Percentiles rank a stretch among this genome's conserved stretches.
Conservation (phyloP, 1,140 invertebrate species). For the Magallana gigas region DNA sequence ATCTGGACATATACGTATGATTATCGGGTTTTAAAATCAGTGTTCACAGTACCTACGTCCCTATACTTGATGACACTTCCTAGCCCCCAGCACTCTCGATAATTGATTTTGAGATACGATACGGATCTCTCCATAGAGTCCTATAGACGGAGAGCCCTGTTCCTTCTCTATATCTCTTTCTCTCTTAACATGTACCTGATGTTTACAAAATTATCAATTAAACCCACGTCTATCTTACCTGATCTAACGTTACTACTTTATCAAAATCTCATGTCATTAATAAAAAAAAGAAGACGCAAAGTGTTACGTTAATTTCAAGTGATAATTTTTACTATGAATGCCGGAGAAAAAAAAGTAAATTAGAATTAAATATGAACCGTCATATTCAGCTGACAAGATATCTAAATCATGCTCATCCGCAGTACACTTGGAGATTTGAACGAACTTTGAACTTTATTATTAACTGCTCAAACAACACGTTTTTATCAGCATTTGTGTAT, state of each 20-base stretch:
- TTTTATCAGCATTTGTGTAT: neutral
- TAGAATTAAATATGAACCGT: constrained; percentile 28
- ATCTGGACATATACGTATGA: neutral
- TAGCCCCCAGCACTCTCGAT: neutral
- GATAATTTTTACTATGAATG: neutral
- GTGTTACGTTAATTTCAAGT: constrained; percentile 19
- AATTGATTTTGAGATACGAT: constrained; percentile 17
- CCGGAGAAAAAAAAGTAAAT: neutral
- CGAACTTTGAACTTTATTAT: neutral
- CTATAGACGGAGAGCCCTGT: neutral
- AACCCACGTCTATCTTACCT: neutral
- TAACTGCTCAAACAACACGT: neutral
- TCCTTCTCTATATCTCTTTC: neutral
- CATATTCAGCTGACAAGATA: constrained; percentile 3
- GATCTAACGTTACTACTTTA: too few species aligned
- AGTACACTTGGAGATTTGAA: neutral
- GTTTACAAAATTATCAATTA: neutral
- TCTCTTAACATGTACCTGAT: neutral
- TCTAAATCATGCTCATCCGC: neutral
- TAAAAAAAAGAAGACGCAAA: too few species aligned
- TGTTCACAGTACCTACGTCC: neutral
- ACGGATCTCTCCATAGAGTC: neutral
- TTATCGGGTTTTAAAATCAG: constrained; percentile 22
- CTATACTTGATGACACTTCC: neutral
- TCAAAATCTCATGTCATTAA: neutral